Evolutionary conservation across 2,797 vertebrate species (phyloP).

Genomic region (Karalla daura): DNA sequence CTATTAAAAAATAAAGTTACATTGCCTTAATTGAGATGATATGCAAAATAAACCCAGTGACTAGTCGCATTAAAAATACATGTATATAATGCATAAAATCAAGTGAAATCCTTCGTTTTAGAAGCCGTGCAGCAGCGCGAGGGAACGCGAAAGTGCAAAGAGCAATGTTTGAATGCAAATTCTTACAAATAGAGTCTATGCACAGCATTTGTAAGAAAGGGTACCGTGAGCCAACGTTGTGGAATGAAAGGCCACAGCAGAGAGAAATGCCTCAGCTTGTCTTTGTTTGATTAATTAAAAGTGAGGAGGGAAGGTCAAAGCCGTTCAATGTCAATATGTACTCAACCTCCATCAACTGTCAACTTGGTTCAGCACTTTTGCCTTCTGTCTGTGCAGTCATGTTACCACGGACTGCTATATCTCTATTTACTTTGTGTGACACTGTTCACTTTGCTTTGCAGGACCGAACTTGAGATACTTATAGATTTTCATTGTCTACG

Average conservation of each 20-base stretch:
- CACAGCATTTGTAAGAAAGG: not conserved
- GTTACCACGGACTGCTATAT: not conserved
- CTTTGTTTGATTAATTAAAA: constrained; percentile 4
- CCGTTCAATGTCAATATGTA: constrained; percentile 6
- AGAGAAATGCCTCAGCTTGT: not conserved
- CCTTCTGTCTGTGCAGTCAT: not conserved
- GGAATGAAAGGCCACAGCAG: not conserved
- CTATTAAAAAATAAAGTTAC: no score
- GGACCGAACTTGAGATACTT: not conserved
- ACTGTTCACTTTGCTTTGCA: not conserved
- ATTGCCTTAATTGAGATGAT: no score
- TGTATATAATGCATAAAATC: no score
- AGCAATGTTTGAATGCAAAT: no score
- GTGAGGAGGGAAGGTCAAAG: not conserved
- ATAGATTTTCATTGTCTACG: not conserved
- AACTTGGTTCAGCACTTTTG: not conserved
- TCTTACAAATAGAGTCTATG: not conserved
- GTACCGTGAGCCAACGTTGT: not conserved
- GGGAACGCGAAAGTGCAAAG: no score
- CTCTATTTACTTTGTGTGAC: no score
- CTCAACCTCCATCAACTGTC: not conserved
- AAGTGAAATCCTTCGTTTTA: no score
- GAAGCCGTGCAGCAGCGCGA: no score
- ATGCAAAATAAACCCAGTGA: no score
- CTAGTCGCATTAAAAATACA: no score